Base-by-base conservation (phyloP, 2,888 invertebrate genomes). In the Parnassius smintheus region DNA sequence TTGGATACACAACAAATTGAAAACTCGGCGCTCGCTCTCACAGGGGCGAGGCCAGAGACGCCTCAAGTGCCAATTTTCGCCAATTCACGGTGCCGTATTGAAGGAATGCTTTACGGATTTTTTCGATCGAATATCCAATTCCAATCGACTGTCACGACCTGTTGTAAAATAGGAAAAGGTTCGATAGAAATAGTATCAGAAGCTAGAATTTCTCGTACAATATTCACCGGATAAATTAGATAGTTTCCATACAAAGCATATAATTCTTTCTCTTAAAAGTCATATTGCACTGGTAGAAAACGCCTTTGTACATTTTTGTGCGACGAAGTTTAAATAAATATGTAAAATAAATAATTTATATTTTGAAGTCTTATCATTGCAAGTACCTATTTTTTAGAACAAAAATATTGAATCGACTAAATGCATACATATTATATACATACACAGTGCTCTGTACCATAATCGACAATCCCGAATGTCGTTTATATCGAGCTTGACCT, bases 11-110 rank as follows among this genome's bases (percentile, higher is more conserved):
- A 57, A 50, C 57, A 57, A 57, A 13, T 57, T 9, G 50, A 18
- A 56, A 56, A 56, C 18, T 46, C 18, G 41, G n/a, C 45, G 2
- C 45, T 45, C 48, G 13, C 48, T 41, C 22, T 12, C 8, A 48
- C 9, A 35, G 52, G 53, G 44, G 54, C n/a, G 42, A 9, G 35
- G 53, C 48, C 42, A 44, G 51, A 66, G 61, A 56, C 64, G 65
- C 53, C 59, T 65, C 60, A 68, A 69, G 75, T 75, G 76, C 77
- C 78, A 80, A 78, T 81, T 78, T 73, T 71, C 73, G 70, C 76
- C 75, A 74, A 75, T 77, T 71, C 74, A 68, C 68, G 67, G 66
- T 66, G 68, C 74, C 72, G 70, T 79, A 77, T 76, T 74, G 75
- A 70, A 74, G 68, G 72, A 67, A 70, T 65, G 68, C 66, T 56